Conservation (phyloP, 2,797 vertebrate genomes). For the Hypotaenidia okinawae region DNA sequence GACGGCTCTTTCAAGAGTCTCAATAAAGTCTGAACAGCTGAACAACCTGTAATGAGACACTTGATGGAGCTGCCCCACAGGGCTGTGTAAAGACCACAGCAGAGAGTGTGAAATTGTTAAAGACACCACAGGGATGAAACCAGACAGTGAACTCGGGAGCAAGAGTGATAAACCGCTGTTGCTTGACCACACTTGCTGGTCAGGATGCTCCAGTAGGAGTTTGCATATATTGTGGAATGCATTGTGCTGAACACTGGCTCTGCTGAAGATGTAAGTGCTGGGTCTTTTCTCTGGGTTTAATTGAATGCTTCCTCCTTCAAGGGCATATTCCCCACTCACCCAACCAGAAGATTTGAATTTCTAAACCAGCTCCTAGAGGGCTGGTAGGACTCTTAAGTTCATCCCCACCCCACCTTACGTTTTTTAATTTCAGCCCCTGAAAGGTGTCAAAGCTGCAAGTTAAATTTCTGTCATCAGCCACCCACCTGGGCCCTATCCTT, state of each 20-base stretch:
- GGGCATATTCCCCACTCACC: not conserved
- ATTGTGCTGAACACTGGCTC: not conserved
- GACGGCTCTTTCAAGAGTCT: conserved; percentile 17
- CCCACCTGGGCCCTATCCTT: not conserved
- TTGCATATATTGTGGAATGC: not conserved
- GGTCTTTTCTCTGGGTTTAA: not conserved
- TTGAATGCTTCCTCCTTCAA: not conserved
- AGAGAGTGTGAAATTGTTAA: conserved; percentile 52
- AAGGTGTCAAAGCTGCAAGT: not conserved
- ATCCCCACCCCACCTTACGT: not conserved
- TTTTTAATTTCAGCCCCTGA: not conserved
- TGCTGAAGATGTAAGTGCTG: not conserved
- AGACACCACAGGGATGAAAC: conserved; percentile 29
- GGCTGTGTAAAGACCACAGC: conserved; percentile 35
- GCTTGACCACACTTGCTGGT: not conserved
- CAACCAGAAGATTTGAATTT: not conserved
- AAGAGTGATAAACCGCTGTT: not conserved
- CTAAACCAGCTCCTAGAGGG: not conserved
- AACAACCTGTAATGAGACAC: conserved; percentile 56
- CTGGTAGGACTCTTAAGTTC: not conserved
- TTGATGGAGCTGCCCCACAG: conserved; percentile 42
- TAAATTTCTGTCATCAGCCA: not conserved
- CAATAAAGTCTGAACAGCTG: conserved; percentile 27
- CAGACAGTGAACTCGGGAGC: conserved; percentile 17
- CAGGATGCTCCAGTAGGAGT: not conserved